Evolutionary conservation across 1,140 invertebrate genomes (phyloP).

Genomic region (Thaumetopoea pityocampa): DNA sequence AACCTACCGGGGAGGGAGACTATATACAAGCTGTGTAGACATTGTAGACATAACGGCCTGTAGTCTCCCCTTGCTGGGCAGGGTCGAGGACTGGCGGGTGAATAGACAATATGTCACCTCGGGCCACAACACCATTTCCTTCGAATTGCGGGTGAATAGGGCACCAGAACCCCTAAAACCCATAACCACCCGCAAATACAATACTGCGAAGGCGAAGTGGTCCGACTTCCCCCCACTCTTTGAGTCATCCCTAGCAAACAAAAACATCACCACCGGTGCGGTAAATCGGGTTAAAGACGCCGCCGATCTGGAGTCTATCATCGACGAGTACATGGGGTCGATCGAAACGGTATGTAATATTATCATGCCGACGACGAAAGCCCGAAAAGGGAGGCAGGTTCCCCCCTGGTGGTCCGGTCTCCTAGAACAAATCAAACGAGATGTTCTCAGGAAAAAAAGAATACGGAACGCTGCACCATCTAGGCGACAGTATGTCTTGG

Average conservation of each 20-base stretch:
- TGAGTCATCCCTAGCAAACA: background rate
- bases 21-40: constrained; percentile 23
- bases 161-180: background rate
- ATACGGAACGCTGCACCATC: constrained; percentile 19
- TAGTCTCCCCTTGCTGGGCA: constrained; percentile 3
- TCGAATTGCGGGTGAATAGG: background rate
- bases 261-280: constrained; percentile 4
- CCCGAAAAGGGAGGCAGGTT: too few relatives aligned
- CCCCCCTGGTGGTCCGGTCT: constrained; percentile 24
- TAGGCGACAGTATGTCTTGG: constrained; percentile 9
- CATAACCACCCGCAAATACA: constrained; percentile 17
- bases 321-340: constrained; percentile 6
- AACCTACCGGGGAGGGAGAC: constrained; percentile 1
- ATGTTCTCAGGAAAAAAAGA: constrained; percentile 14
- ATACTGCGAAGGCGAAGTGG: constrained; percentile 24
- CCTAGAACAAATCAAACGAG: constrained; percentile 12
- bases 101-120: constrained; percentile 8
- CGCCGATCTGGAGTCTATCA: background rate
- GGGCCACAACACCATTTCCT: constrained; percentile 16
- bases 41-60: constrained; percentile 27
- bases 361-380: background rate
- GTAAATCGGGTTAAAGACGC: background rate
- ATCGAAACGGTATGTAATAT: constrained; percentile 18
- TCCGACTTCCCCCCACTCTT: constrained; percentile 6
- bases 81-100: constrained; percentile 10